phyloP scores from a whole-genome alignment of 2,797 vertebrate genomes.

The Sebastes elongatus region DNA sequence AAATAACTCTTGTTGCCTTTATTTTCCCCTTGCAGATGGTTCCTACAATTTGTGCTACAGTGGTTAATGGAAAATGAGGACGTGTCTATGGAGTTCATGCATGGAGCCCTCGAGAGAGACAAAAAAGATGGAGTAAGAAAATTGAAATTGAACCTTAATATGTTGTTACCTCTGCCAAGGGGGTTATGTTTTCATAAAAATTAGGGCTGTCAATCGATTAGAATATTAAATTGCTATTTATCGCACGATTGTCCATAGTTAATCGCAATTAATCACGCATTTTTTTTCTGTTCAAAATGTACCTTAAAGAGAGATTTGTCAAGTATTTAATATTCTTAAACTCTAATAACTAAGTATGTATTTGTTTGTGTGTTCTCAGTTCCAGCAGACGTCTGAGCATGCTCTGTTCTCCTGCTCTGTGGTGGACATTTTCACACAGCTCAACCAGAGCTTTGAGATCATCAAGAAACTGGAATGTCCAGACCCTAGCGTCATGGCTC shows the following conservation, averaged over 20 bases:
- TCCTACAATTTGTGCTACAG: constrained; percentile 95
- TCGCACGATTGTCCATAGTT: no score
- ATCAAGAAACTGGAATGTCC: constrained; percentile 98
- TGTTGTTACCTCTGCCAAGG: not conserved
- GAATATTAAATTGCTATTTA: not conserved
- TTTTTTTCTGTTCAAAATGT: no score
- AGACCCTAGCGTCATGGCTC: constrained; percentile 91
- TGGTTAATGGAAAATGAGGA: constrained; percentile 99
- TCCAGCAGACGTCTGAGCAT: constrained; percentile 98
- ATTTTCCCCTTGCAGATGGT: constrained; percentile 86
- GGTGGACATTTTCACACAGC: constrained; percentile 98
- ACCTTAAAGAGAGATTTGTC: no score
- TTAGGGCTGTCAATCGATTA: not conserved
- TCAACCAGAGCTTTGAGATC: constrained; percentile 99
- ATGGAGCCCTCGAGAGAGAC: constrained; percentile 95
- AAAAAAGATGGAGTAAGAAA: constrained; percentile 96
- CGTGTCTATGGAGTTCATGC: constrained; percentile 96
- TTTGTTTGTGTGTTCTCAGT: constrained; percentile 75
- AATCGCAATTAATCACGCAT: no score
- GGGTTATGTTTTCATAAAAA: not conserved
- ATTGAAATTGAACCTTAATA: not conserved
- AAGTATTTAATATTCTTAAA: not conserved
- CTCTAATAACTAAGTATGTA: not conserved
- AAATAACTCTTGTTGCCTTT: not conserved
- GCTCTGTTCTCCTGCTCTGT: constrained; percentile 99